Percentiles rank a stretch among this genome's conserved stretches.
phyloP scores from a whole-genome alignment of 1,140 invertebrate genomes.

The Papilio glaucus region DNA sequence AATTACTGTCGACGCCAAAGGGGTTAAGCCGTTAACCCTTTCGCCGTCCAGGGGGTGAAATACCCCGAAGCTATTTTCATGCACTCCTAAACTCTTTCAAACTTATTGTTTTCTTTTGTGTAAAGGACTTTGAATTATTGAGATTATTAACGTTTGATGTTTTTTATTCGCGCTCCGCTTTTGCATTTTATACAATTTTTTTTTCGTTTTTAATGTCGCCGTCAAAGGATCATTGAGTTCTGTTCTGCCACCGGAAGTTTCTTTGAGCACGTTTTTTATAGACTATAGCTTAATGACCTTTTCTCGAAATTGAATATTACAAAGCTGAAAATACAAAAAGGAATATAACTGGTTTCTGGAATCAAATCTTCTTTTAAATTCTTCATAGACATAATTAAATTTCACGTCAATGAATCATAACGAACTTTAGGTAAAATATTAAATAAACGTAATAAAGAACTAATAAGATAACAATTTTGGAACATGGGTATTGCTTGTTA shows the following conservation, averaged over 20 bases:
- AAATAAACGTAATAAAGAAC: no score
- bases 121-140: slow-evolving; percentile 70
- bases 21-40: slow-evolving; percentile 69
- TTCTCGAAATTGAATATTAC: slow-evolving; percentile 17
- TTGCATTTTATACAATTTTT: slow-evolving; percentile 43
- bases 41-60: slow-evolving; percentile 49
- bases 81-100: slow-evolving; percentile 71
- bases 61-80: slow-evolving; percentile 70
- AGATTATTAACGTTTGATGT: slow-evolving; percentile 75
- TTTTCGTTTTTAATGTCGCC: slow-evolving; percentile 46
- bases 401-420: no score
- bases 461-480: no score
- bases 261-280: slow-evolving; percentile 31
- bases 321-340: not conserved
- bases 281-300: slow-evolving; percentile 30
- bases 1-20: slow-evolving; percentile 73
- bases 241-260: slow-evolving; percentile 17
- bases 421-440: no score
- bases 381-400: no score
- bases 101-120: slow-evolving; percentile 77
- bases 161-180: slow-evolving; percentile 47
- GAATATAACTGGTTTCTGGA: no score
- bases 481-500: no score
- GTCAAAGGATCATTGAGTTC: slow-evolving; percentile 42
- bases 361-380: no score